These are phyloP conservation scores for Peromyscus maniculatus DNA, from an alignment of 2,113 vertebrate genomes.

Conservation along the genomic window DNA sequence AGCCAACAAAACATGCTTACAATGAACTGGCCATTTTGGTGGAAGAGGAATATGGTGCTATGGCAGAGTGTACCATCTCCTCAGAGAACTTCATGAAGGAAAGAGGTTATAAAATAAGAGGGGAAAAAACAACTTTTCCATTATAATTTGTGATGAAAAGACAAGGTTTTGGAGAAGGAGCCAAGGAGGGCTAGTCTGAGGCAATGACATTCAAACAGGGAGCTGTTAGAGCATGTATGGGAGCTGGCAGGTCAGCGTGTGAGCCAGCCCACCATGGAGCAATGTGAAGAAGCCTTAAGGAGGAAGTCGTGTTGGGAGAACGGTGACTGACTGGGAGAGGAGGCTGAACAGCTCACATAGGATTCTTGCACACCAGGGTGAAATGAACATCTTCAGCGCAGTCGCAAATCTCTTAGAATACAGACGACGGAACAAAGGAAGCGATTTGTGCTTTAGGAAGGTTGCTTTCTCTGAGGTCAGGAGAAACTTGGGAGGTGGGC, in stretches of 20 bases:
- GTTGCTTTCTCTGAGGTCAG: background rate
- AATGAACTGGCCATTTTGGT: background rate
- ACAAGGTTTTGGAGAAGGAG: background rate
- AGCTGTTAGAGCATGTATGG: no score
- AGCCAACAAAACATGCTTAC: background rate
- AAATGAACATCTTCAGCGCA: background rate
- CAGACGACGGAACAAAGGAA: background rate
- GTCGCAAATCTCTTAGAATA: background rate
- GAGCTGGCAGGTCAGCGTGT: background rate
- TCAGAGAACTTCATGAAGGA: background rate
- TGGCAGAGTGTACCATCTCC: background rate
- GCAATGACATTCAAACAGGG: background rate
- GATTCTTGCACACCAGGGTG: background rate
- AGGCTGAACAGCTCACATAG: background rate
- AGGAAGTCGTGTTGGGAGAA: background rate
- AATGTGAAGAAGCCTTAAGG: background rate
- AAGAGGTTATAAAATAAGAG: background rate
- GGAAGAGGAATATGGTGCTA: background rate
- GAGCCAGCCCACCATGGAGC: rapidly evolving
- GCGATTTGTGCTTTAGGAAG: background rate
- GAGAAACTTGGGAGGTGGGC: background rate
- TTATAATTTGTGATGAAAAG: background rate
- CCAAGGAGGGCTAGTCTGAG: background rate
- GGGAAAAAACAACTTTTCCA: background rate
- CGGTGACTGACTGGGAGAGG: background rate